These are phyloP conservation scores for Uromys caudimaculatus DNA, from an alignment of 2,797 vertebrate genomes.

Conservation along the genomic window DNA sequence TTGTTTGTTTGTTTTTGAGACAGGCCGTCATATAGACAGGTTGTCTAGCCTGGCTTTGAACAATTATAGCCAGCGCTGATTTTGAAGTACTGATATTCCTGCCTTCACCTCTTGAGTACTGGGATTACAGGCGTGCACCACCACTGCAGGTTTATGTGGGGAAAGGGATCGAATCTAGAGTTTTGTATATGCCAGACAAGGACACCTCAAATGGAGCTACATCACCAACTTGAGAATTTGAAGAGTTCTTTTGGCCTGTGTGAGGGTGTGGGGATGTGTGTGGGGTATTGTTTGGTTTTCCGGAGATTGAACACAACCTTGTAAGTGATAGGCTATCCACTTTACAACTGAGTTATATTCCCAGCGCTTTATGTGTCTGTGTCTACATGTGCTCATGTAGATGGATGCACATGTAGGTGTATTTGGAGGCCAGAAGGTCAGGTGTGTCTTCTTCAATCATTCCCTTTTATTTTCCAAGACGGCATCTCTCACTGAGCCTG, in stretches of 20 bases:
- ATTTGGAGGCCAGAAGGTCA: background rate
- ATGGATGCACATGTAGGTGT: background rate
- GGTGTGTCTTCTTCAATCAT: background rate
- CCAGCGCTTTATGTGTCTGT: background rate
- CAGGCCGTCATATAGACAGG: background rate
- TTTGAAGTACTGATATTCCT: background rate
- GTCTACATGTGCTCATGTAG: background rate
- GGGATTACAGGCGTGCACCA: background rate
- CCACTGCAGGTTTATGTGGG: background rate
- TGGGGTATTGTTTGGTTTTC: too few relatives aligned
- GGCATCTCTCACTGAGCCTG: background rate
- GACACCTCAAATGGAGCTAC: background rate
- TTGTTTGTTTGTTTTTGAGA: background rate
- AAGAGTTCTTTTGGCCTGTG: background rate
- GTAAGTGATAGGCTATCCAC: background rate
- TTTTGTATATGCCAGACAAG: background rate
- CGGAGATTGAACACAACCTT: background rate
- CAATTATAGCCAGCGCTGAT: background rate
- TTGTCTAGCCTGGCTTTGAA: background rate
- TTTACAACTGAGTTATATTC: background rate
- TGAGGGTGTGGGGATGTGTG: background rate
- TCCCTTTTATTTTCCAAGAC: background rate
- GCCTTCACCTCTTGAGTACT: background rate
- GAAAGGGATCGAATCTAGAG: background rate
- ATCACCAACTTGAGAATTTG: background rate